Evolutionary conservation across 2,113 vertebrate genomes (phyloP).

Genomic region (Pomatostomus ruficeps): DNA sequence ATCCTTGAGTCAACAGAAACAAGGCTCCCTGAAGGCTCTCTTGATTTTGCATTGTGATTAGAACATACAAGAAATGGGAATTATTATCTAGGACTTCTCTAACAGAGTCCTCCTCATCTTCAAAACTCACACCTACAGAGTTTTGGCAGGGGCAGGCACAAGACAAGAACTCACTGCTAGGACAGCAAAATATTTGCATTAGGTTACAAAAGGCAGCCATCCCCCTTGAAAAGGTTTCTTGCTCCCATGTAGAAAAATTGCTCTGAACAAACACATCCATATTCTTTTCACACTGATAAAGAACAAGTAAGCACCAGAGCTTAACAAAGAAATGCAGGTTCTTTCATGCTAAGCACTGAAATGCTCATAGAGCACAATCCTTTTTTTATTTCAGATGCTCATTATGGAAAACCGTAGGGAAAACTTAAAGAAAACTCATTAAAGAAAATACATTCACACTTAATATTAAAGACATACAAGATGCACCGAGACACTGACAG

Average conservation of each 20-base stretch:
- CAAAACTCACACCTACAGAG: not conserved
- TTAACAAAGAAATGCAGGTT: conserved; percentile 21
- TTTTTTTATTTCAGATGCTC: conserved; percentile 33
- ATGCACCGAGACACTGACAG: conserved; percentile 56
- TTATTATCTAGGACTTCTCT: conserved; percentile 29
- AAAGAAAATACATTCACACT: conserved; percentile 53
- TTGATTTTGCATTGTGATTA: conserved; percentile 22
- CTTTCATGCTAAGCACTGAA: conserved; percentile 2
- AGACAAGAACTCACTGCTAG: conserved; percentile 18
- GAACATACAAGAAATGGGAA: not conserved
- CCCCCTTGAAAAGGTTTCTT: not conserved
- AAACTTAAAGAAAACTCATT: conserved; percentile 1
- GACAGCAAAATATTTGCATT: not conserved
- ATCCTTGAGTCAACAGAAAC: not conserved
- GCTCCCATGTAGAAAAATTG: conserved; percentile 5
- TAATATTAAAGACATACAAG: conserved; percentile 45
- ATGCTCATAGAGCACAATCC: not conserved
- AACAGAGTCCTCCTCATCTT: conserved; percentile 18
- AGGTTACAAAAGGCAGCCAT: not conserved
- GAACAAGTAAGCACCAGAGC: conserved; percentile 11
- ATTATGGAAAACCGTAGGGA: not conserved
- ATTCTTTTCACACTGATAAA: not conserved
- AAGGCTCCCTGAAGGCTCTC: not conserved
- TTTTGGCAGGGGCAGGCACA: conserved; percentile 26
- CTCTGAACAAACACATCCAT: conserved; percentile 25